These are phyloP conservation scores for Cheumatopsyche charites DNA, from an alignment of 1,140 invertebrate genomes.

Conservation along the genomic window DNA sequence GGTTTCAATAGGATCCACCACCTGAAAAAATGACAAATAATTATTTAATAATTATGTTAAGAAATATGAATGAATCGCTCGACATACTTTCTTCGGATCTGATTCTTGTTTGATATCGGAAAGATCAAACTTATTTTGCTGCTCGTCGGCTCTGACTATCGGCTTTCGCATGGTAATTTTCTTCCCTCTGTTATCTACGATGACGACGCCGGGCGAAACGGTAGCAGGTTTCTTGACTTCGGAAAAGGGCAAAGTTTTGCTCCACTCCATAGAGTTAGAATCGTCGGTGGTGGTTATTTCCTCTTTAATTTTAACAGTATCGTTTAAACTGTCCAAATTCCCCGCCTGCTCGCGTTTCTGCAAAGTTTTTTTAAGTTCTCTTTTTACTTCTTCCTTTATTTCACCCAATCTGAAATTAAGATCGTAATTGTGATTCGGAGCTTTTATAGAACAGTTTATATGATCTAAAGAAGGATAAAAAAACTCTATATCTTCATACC, in stretches of 20 bases:
- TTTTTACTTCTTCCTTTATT: slow-evolving; percentile 56
- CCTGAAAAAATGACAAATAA: no score
- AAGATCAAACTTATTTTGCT: neutral
- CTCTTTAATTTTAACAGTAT: slow-evolving; percentile 4
- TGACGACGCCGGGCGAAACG: slow-evolving; percentile 40
- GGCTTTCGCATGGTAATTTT: slow-evolving; percentile 43
- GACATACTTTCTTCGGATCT: neutral
- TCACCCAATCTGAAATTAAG: slow-evolving; percentile 54
- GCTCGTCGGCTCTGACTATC: slow-evolving; percentile 25
- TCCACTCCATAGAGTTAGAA: slow-evolving; percentile 1
- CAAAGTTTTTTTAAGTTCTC: slow-evolving; percentile 49
- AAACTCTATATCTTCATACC: slow-evolving; percentile 32
- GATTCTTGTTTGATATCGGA: neutral
- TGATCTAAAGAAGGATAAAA: no score
- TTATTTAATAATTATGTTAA: neutral
- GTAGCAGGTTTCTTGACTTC: slow-evolving; percentile 39
- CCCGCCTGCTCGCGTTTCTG: slow-evolving; percentile 47
- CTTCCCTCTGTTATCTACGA: slow-evolving; percentile 45
- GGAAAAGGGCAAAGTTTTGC: slow-evolving; percentile 33
- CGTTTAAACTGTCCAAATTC: no score
- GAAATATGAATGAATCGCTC: neutral
- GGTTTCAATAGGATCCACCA: neutral
- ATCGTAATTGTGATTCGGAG: no score
- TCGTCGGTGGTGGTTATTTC: neutral
- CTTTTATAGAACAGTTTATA: no score